Evolutionary conservation across 1,140 invertebrate genomes (phyloP).

Genomic region (Eriocheir sinensis): DNA sequence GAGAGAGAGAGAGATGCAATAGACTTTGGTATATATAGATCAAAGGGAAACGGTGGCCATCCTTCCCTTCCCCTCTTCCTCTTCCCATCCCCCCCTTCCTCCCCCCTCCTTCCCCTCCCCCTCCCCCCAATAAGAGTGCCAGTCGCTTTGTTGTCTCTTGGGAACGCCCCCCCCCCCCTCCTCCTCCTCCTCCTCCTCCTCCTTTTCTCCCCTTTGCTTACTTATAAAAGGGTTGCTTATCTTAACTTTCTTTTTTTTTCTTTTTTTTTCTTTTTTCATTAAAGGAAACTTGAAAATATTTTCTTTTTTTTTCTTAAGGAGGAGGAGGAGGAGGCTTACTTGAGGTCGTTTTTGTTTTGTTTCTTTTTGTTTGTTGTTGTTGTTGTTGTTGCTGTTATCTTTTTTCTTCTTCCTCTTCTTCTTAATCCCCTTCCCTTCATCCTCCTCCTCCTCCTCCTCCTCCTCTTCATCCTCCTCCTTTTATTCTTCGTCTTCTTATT

Average conservation of each 20-base stretch:
- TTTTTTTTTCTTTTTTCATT: no score
- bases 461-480: no score
- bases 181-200: neutral
- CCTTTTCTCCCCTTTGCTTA: no score
- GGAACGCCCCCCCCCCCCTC: neutral
- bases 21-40: slow-evolving; percentile 11
- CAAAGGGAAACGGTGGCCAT: slow-evolving; percentile 20
- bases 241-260: no score
- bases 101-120: neutral
- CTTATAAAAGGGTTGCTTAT: no score
- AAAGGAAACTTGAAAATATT: neutral
- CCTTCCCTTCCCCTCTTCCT: neutral
- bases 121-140: neutral
- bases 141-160: slow-evolving; percentile 24
- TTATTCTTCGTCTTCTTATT: no score
- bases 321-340: no score
- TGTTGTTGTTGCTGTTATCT: neutral
- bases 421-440: no score
- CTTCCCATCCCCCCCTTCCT: neutral
- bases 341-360: neutral
- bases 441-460: no score
- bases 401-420: no score
- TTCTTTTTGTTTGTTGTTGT: neutral
- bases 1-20: slow-evolving; percentile 19
- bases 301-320: neutral